A percentile compares a stretch with the other conserved stretches of the same genome.
These are phyloP conservation scores for Silurus aristotelis DNA, from an alignment of 2,797 vertebrate species.

Conservation along the genomic window DNA sequence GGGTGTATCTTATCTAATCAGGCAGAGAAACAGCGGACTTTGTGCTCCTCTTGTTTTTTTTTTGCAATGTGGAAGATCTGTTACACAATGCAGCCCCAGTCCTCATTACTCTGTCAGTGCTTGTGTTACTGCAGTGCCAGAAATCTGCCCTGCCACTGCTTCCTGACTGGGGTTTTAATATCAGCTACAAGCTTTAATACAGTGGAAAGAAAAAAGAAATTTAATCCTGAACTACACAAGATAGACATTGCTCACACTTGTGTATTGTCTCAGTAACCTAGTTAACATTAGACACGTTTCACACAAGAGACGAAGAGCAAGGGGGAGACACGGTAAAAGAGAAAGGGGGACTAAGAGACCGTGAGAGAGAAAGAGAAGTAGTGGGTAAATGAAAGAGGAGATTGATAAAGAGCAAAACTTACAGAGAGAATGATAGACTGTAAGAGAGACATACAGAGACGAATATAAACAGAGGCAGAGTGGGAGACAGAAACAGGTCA, in stretches of 20 bases:
- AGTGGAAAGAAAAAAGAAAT: no score
- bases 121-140: slow-evolving; percentile 10
- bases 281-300: background rate
- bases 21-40: background rate
- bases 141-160: background rate
- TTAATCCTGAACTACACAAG: background rate
- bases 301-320: background rate
- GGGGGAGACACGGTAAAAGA: no score
- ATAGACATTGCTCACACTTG: no score
- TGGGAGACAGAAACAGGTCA: background rate
- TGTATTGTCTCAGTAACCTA: background rate
- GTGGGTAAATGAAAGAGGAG: no score
- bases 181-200: background rate
- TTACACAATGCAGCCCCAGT: background rate
- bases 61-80: background rate
- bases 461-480: background rate
- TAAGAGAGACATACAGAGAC: background rate
- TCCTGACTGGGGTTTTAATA: slow-evolving; percentile 16
- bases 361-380: background rate
- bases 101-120: background rate
- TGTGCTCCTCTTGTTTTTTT: slow-evolving; percentile 11
- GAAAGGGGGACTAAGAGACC: background rate
- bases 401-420: background rate
- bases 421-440: background rate
- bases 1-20: background rate